Percentiles rank a stretch among this genome's conserved stretches.
Conservation (phyloP, 2,797 vertebrate species). For the Anisognathus igniventris region DNA sequence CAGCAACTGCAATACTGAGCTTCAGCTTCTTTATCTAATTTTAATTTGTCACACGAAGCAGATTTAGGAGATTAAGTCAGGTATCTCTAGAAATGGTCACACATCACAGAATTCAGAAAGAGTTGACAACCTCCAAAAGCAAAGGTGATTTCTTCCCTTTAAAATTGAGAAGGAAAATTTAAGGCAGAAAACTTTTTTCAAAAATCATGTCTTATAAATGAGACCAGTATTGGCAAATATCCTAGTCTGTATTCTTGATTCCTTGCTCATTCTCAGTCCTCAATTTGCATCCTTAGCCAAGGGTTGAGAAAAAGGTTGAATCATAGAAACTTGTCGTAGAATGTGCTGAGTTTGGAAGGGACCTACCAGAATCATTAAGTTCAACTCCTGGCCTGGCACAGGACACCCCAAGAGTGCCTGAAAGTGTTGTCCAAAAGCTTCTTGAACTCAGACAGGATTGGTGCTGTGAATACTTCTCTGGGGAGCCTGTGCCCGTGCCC, state of each 20-base stretch:
- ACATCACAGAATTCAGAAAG: neutral
- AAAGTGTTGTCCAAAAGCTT: neutral
- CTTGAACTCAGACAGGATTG: neutral
- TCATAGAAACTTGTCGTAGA: neutral
- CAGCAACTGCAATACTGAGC: neutral
- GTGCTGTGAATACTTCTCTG: neutral
- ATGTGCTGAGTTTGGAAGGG: neutral
- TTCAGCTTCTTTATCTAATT: neutral
- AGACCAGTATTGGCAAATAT: neutral
- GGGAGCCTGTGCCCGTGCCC: neutral
- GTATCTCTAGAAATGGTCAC: neutral
- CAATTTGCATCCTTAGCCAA: neutral
- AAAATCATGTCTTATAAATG: neutral
- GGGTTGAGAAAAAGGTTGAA: neutral
- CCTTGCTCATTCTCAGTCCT: neutral
- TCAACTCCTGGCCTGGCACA: neutral
- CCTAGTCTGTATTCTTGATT: neutral
- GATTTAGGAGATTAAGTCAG: neutral
- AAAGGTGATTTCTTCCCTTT: neutral
- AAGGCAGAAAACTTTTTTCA: neutral
- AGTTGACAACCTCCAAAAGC: neutral
- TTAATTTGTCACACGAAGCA: neutral
- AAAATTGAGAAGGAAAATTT: neutral
- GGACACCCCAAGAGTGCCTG: neutral
- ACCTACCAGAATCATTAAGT: neutral